These are phyloP conservation scores for Aphelenchoides besseyi DNA, from an alignment of 1,140 invertebrate species.

Conservation along the genomic window DNA sequence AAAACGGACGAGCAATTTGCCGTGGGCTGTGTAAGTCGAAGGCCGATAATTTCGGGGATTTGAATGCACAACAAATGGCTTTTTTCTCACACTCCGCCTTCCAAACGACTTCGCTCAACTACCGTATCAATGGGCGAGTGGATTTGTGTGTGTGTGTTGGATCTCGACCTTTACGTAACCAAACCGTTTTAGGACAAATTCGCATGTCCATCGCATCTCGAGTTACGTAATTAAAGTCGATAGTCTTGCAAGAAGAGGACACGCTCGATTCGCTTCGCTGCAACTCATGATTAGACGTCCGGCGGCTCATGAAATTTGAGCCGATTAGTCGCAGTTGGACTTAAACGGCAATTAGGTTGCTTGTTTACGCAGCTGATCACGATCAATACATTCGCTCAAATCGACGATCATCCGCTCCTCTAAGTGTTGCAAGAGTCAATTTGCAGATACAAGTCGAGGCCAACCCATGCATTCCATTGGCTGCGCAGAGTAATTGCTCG, in stretches of 20 bases:
- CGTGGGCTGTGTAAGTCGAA: neutral
- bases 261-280: neutral
- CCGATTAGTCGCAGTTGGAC: neutral
- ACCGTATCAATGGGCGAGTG: no score
- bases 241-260: neutral
- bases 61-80: neutral
- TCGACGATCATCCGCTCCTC: neutral
- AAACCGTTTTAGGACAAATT: neutral
- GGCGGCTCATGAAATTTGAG: neutral
- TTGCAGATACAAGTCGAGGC: neutral
- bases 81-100: slow-evolving; percentile 1
- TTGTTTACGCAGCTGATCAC: neutral
- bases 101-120: neutral
- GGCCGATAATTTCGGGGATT: neutral
- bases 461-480: neutral
- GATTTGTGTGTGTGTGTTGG: neutral
- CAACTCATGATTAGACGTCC: neutral
- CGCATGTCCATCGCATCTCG: neutral
- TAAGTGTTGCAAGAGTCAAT: neutral
- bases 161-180: neutral
- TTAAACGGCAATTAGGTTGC: neutral
- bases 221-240: neutral
- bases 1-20: neutral
- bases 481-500: neutral
- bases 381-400: neutral